These are phyloP conservation scores for Camptogramma bilineatum DNA, from an alignment of 2,888 invertebrate genomes.

Conservation along the genomic window DNA sequence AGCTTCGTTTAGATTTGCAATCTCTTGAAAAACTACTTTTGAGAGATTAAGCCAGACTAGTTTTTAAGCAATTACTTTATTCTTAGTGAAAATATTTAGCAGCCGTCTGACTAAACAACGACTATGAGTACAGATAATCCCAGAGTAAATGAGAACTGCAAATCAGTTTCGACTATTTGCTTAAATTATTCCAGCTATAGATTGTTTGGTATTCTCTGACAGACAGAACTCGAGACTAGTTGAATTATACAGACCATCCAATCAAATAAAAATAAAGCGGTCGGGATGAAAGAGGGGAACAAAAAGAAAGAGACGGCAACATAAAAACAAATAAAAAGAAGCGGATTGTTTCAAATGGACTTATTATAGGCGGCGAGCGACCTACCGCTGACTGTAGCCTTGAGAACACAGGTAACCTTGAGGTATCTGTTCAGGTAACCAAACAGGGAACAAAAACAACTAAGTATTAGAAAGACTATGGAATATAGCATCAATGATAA, in stretches of 20 bases:
- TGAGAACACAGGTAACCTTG: conserved; percentile 26
- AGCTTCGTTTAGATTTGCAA: conserved; percentile 24
- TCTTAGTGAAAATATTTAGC: too few relatives aligned
- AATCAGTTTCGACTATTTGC: too few relatives aligned
- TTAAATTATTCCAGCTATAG: not conserved
- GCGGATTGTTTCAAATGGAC: conserved; percentile 72
- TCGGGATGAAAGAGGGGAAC: conserved; percentile 35
- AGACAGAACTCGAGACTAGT: not conserved
- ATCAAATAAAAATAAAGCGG: conserved; percentile 48
- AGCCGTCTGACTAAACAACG: not conserved
- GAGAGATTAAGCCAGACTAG: conserved; percentile 3
- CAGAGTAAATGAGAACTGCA: not conserved
- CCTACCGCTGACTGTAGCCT: conserved; percentile 58
- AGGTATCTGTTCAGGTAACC: conserved; percentile 25
- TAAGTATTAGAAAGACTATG: too few relatives aligned
- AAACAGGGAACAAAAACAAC: conserved; percentile 15
- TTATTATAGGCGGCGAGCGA: conserved; percentile 62
- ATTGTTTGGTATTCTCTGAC: not conserved
- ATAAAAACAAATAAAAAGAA: conserved; percentile 62
- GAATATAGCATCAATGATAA: too few relatives aligned
- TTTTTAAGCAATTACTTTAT: too few relatives aligned
- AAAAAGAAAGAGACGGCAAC: conserved; percentile 59
- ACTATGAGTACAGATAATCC: conserved; percentile 2
- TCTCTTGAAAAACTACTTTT: conserved; percentile 12
- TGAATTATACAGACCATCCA: conserved; percentile 46